These are phyloP conservation scores for Meandrusa payeni DNA, from an alignment of 2,888 invertebrate species.

Conservation along the genomic window DNA sequence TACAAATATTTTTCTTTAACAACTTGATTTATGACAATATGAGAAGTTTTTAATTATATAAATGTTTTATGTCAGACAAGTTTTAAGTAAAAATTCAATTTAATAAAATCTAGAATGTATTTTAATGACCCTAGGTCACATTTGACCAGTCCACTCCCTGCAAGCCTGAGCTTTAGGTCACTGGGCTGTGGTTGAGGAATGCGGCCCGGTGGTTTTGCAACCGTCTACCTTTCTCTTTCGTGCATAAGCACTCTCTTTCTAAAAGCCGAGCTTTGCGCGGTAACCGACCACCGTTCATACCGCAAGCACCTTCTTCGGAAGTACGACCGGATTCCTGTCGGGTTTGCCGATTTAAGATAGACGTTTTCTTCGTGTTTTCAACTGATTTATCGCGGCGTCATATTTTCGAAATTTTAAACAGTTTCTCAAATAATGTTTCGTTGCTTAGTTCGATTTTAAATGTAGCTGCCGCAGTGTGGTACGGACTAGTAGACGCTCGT, in stretches of 20 bases:
- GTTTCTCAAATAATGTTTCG: too few relatives aligned
- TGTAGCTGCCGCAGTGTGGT: too few relatives aligned
- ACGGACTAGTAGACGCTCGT: too few relatives aligned
- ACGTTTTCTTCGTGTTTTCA: constrained; percentile 24
- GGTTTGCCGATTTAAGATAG: constrained; percentile 41
- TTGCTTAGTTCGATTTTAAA: too few relatives aligned
- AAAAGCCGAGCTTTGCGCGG: constrained; percentile 38
- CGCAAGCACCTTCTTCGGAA: constrained; percentile 51
- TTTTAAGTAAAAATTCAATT: too few relatives aligned
- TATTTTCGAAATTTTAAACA: constrained; percentile 17
- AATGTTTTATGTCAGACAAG: too few relatives aligned
- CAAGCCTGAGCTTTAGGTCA: constrained; percentile 64
- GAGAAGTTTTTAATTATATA: too few relatives aligned
- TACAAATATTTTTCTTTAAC: too few relatives aligned
- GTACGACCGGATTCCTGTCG: constrained; percentile 51
- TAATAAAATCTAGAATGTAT: too few relatives aligned
- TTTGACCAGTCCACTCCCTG: constrained; percentile 28
- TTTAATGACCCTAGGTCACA: constrained; percentile 26
- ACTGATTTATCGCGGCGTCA: constrained; percentile 28
- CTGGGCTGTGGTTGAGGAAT: constrained; percentile 69
- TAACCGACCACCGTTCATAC: constrained; percentile 30
- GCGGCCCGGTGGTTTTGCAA: constrained; percentile 71
- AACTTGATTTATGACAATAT: too few relatives aligned
- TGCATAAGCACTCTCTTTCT: constrained; percentile 35
- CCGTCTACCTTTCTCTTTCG: constrained; percentile 49